Evolutionary conservation across 2,113 vertebrate species (phyloP), one percentile per base, ranked within the genome.

Genomic region (Zeus faber): DNA sequence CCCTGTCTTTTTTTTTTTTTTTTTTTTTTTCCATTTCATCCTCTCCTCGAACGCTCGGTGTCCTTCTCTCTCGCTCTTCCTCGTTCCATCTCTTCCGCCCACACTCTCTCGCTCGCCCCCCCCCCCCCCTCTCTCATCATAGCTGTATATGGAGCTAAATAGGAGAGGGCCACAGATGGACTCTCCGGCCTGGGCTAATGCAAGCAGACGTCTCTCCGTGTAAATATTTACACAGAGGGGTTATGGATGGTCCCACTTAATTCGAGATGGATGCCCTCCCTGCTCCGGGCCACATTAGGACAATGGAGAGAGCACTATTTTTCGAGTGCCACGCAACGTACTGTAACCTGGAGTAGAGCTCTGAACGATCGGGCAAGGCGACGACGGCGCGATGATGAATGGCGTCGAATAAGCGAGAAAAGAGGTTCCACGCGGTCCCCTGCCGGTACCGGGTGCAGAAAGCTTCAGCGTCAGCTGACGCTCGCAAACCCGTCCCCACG

Each of bases 181-280:
- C 69, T 54, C 65, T 74, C 60, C n/a, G 18, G 29, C 65, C 77
- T 69, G 70, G 67, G 77, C 65, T 77, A 74, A 76, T 74, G 70
- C 68, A 74, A 56, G 67, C 59, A 49, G 72, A 66, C 64, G 55
- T 81, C 79, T 75, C 65, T 65, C 29, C 69, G 68, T 76, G 69
- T 85, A 87, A 85, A 87, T 87, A 80, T 87, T 84, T 83, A 74
- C 65, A 52, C 57, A 39, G 49, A 57, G 53, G 41, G 65, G 64
- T 85, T 70, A 83, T 71, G 55, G 78, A 84, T 66, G 70, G 72
- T 72, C 80, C 58, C 67, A 21, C 69, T 66, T 14, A 68, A 62
- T 72, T 66, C 58, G 59, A 65, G 70, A 72, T 78, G 78, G 79
- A 71, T 70, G 27, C 37, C 54, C 41, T 10, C 55, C 72, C 65